These are phyloP conservation scores for Lutjanus campechanus DNA, from an alignment of 2,797 vertebrate species.

Conservation along the genomic window DNA sequence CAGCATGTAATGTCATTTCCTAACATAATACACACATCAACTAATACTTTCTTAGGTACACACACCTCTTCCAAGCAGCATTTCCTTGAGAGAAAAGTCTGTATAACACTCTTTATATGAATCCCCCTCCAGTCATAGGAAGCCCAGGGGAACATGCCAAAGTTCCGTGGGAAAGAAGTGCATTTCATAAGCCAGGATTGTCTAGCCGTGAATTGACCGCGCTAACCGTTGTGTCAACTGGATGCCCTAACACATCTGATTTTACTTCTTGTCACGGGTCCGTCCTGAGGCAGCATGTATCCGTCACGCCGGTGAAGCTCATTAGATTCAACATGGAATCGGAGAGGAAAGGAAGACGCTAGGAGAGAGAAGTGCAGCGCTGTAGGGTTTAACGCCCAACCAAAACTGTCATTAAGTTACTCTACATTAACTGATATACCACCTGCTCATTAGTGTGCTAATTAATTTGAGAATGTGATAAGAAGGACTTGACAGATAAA, in stretches of 20 bases:
- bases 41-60: neutral
- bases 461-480: slow-evolving; percentile 16
- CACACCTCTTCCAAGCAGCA: neutral
- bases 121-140: slow-evolving; percentile 7
- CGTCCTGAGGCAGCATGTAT: slow-evolving; percentile 16
- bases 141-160: slow-evolving; percentile 13
- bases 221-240: slow-evolving; percentile 32
- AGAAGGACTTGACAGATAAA: neutral
- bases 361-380: slow-evolving; percentile 42
- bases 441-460: slow-evolving; percentile 28
- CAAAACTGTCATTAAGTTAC: slow-evolving; percentile 31
- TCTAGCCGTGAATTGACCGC: slow-evolving; percentile 17
- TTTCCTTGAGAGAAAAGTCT: neutral
- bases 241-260: slow-evolving; percentile 25
- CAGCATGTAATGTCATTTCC: neutral
- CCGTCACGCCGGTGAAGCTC: slow-evolving; percentile 39
- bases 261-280: slow-evolving; percentile 28
- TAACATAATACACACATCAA: neutral
- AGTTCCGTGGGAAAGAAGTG: neutral
- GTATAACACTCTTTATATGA: slow-evolving; percentile 5
- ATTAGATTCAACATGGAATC: slow-evolving; percentile 52
- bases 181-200: slow-evolving; percentile 22
- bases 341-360: slow-evolving; percentile 27
- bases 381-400: slow-evolving; percentile 42
- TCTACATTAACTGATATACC: slow-evolving; percentile 45